Evolutionary conservation across 2,797 vertebrate species (phyloP).

Genomic region (Cirrhinus mrigala): DNA sequence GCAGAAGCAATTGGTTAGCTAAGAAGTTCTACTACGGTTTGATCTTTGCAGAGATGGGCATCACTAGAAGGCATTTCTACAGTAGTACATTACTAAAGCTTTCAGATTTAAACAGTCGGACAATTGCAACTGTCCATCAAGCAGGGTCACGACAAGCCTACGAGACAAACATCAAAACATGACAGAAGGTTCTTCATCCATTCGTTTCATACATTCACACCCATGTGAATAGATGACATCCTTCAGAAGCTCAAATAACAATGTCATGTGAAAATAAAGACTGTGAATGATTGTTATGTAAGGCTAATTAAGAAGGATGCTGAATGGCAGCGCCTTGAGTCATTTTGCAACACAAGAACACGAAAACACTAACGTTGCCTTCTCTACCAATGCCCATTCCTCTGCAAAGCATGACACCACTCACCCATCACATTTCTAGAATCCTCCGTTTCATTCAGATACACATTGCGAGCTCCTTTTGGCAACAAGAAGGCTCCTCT

Average conservation of each 20-base stretch:
- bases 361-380: slow-evolving; percentile 62
- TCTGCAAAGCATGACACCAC: slow-evolving; percentile 77
- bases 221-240: slow-evolving; percentile 13
- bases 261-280: background rate
- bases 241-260: slow-evolving; percentile 1
- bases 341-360: slow-evolving; percentile 61
- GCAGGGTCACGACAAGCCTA: slow-evolving; percentile 50
- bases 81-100: slow-evolving; percentile 64
- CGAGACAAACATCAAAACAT: slow-evolving; percentile 62
- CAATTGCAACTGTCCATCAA: slow-evolving; percentile 51
- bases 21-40: slow-evolving; percentile 38
- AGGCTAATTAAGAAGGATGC: slow-evolving; percentile 30
- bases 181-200: slow-evolving; percentile 62
- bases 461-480: slow-evolving; percentile 90
- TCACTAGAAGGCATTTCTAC: slow-evolving; percentile 66
- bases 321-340: slow-evolving; percentile 64
- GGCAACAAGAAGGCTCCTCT: slow-evolving; percentile 90
- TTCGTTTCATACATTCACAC: slow-evolving; percentile 40
- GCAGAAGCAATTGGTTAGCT: slow-evolving; percentile 80
- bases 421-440: slow-evolving; percentile 90
- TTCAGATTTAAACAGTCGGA: slow-evolving; percentile 25
- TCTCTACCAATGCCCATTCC: slow-evolving; percentile 78
- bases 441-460: slow-evolving; percentile 89
- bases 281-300: background rate
- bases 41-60: slow-evolving; percentile 79